These are phyloP conservation scores for Drosophila mayaguana DNA, from an alignment of 2,888 invertebrate species.

Conservation along the genomic window DNA sequence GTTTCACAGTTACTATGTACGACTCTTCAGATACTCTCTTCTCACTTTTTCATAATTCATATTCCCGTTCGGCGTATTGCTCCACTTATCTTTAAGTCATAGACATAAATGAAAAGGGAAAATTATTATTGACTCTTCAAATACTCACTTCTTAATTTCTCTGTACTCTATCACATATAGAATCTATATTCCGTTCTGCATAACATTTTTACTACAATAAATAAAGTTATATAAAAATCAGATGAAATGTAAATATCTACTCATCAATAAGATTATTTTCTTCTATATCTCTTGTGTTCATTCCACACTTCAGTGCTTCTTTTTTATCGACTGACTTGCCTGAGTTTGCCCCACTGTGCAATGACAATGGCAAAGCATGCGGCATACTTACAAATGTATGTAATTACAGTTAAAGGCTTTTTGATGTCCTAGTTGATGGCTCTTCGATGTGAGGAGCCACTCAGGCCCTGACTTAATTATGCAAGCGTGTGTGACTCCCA, in stretches of 20 bases:
- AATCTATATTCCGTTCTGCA: too few species aligned
- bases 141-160: too few species aligned
- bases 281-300: background rate
- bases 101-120: too few species aligned
- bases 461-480: constrained; percentile 37
- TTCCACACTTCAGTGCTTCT: background rate
- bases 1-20: background rate
- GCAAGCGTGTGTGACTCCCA: constrained; percentile 22
- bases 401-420: constrained; percentile 51
- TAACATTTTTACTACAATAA: too few species aligned
- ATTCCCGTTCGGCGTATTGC: background rate
- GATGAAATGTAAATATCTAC: too few species aligned
- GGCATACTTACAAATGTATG: constrained; percentile 27
- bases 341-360: constrained; percentile 4
- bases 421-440: constrained; percentile 47
- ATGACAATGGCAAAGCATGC: constrained; percentile 1
- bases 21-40: background rate
- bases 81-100: background rate
- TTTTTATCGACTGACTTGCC: background rate
- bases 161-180: too few species aligned
- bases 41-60: background rate
- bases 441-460: constrained; percentile 14
- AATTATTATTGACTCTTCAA: too few species aligned
- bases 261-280: background rate
- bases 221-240: too few species aligned